Evolutionary conservation across 30 jellyfish, hydroid and myxozoan genomes (phyloP), one percentile per base, ranked within the genome.

Genomic region (Aurelia aurita complex sp. Pacific): DNA sequence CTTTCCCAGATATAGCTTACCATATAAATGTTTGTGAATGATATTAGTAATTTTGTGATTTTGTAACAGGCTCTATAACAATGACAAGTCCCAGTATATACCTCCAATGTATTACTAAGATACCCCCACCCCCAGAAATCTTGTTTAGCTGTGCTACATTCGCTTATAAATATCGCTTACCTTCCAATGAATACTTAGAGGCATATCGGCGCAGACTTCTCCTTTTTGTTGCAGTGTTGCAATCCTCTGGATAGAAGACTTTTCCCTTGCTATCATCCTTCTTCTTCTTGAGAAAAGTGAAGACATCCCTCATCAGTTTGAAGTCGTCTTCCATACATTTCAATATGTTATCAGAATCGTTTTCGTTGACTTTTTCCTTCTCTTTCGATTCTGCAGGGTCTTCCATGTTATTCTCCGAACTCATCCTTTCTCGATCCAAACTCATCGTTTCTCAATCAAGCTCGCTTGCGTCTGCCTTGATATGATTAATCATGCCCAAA

Each of bases 131-230:
- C 38, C n/a, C n/a, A 63, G n/a, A 63, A 16, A 63, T 63, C 73
- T 16, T 63, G 38, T 16, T 16, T 16, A 63, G 29, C 6, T 5
- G 59, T 34, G 35, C 53, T 14, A 19, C 5, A 23, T 14, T 14
- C 29, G 52, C 14, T 14, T 32, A 55, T 29, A 68, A 23, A 68
- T 19, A 23, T 40, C 14, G 50, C 62, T 72, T 72, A 72, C 82
- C 57, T 72, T 72, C 82, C 35, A 72, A 43, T 72, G 40, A 34
- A 72, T 72, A 72, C 33, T 72, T 72, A 64, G 40, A 36, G 12
- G 82, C 82, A 51, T 72, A 72, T 36, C 82, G 66, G 16, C 82
- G 33, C 52, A 72, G 82, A 67, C 13, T 18, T 23, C 67, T 35
- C 57, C 50, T 72, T 43, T 72, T 23, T 23, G 29, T 67, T 17